Conservation (phyloP, 1,140 invertebrate species). For the Caerostris extrusa region DNA sequence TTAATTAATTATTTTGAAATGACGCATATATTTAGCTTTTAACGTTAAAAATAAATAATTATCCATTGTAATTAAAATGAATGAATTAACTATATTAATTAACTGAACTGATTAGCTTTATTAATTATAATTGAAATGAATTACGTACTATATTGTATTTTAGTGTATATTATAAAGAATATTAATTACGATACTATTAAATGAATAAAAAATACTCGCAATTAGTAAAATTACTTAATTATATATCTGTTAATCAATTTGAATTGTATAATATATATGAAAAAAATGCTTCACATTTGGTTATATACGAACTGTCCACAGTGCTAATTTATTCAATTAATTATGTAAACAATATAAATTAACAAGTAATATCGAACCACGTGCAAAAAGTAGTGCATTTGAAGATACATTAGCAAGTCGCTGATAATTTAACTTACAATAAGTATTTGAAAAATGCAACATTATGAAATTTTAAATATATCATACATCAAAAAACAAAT, state of each 20-base stretch:
- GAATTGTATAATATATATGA: not conserved
- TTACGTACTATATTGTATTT: too few species aligned
- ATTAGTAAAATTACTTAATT: not conserved
- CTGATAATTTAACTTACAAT: slow-evolving; percentile 20
- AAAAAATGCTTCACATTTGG: not conserved
- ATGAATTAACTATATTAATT: too few species aligned
- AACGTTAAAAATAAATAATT: too few species aligned
- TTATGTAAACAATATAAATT: not conserved
- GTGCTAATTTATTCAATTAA: not conserved
- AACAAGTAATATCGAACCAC: slow-evolving; percentile 16
- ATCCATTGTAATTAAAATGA: too few species aligned
- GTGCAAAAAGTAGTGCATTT: slow-evolving; percentile 52
- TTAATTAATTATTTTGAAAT: too few species aligned
- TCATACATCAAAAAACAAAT: slow-evolving; percentile 53
- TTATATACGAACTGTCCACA: not conserved
- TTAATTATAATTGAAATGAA: too few species aligned
- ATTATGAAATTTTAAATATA: slow-evolving; percentile 54
- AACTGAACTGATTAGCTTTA: too few species aligned
- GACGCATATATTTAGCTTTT: too few species aligned
- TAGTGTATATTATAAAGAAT: too few species aligned
- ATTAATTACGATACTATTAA: not conserved
- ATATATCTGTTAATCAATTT: not conserved
- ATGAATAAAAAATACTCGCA: not conserved
- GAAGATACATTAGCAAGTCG: not conserved
- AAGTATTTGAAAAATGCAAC: slow-evolving; percentile 53